Evolutionary conservation across 2,888 invertebrate genomes (phyloP), one percentile per base, ranked within the genome.

Genomic region (Itoplectis maculator): DNA sequence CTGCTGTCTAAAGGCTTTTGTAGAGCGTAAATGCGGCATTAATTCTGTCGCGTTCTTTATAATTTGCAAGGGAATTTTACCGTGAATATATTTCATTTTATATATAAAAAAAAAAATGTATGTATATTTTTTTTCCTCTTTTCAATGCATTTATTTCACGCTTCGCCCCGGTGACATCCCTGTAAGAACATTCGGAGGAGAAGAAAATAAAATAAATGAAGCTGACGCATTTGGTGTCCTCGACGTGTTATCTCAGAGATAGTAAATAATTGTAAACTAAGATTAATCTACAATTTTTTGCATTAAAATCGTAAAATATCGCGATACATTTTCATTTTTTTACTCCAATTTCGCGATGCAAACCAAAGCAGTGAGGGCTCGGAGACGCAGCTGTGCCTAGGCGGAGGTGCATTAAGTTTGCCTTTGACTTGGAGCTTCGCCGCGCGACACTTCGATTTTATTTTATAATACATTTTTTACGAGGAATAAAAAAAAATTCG

Each of bases 21-120:
- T 61, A 37, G 45, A 42, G 51, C 29, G 42, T 69, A 69, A 73
- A 63, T 40, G 20, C 47, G 54, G 23, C 70, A 54, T 77, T 77
- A 76, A 79, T 47, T 77, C 76, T 42, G 63, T 73, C 68, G 68
- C 72, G 61, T 69, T 75, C 75, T 82, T 77, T 20, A 82, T 79
- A 76, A 79, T 79, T 47, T 47, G 76, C 56, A 59, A 70, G 29
- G 73, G 78, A 78, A 63, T 61, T 69, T 81, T 47, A 13, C 45
- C 20, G n/a, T 56, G 42, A 56, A n/a, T 35, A 29, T 45, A 18
- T 15, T 23, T 59, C 37, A 20, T 23, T 42, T 29, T 2, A 5
- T n/a, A n/a, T n/a, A n/a, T n/a, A n/a, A n/a, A n/a, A n/a, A n/a
- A n/a, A n/a, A n/a, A n/a, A n/a, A n/a, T n/a, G n/a, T n/a, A n/a